These are phyloP conservation scores for Corbicula japonica DNA, from an alignment of 2,888 invertebrate species.

Conservation along the genomic window DNA sequence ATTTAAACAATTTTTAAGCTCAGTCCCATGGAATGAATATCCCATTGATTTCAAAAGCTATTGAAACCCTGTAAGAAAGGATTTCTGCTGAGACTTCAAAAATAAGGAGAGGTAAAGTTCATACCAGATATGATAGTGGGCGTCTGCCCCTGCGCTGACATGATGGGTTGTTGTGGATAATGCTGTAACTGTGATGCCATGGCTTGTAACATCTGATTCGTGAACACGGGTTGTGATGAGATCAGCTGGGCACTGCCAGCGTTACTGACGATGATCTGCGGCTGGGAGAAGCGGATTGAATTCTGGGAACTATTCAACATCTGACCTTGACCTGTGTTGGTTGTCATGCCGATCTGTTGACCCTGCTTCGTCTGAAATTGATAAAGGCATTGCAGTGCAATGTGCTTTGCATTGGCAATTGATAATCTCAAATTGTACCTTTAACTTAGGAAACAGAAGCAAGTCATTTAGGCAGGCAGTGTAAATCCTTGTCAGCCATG, in stretches of 20 bases:
- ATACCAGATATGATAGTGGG: constrained; percentile 73
- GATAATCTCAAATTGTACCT: too few species aligned
- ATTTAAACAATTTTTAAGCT: too few species aligned
- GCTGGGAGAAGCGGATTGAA: constrained; percentile 76
- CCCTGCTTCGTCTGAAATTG: constrained; percentile 72
- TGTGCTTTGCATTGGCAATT: too few species aligned
- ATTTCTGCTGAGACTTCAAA: too few species aligned
- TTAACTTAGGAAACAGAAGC: too few species aligned
- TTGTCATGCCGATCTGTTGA: constrained; percentile 71
- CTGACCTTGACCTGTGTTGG: constrained; percentile 70
- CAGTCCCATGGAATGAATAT: too few species aligned
- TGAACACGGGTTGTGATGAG: constrained; percentile 79
- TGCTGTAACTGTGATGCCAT: constrained; percentile 79
- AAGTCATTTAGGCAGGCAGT: too few species aligned
- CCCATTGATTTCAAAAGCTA: too few species aligned
- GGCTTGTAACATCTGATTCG: constrained; percentile 82
- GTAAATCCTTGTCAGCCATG: too few species aligned
- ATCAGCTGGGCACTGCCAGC: constrained; percentile 78
- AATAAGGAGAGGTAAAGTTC: too few species aligned
- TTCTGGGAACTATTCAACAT: constrained; percentile 77
- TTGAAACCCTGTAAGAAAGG: too few species aligned
- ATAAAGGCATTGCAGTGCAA: too few species aligned
- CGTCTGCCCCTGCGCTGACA: constrained; percentile 77
- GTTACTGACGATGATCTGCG: constrained; percentile 80
- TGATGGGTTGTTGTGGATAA: constrained; percentile 78